A percentile compares a stretch with the other conserved stretches of the same genome.
Evolutionary conservation across 2,113 vertebrate species (phyloP).

Genomic region (Callochromis pleurospilus): DNA sequence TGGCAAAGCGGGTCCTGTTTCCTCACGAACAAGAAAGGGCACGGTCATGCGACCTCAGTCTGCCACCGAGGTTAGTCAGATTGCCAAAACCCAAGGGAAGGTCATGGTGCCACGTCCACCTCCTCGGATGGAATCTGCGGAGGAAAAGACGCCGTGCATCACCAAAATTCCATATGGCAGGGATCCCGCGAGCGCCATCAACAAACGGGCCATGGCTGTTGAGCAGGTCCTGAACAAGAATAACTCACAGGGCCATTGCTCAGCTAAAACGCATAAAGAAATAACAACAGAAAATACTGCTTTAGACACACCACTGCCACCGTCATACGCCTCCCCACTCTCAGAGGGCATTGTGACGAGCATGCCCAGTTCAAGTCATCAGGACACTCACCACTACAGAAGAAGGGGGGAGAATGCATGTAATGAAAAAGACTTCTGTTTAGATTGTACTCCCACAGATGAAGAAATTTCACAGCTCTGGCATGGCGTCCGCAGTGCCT

Average conservation of each 20-base stretch:
- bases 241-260: conserved; percentile 19
- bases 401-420: conserved; percentile 16
- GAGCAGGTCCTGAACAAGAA: conserved; percentile 40
- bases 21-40: conserved; percentile 64
- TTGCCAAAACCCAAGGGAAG: conserved; percentile 67
- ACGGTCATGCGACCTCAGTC: conserved; percentile 66
- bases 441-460: conserved; percentile 73
- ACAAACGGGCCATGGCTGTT: conserved; percentile 19
- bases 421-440: conserved; percentile 62
- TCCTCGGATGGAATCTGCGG: conserved; percentile 35
- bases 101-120: conserved; percentile 73
- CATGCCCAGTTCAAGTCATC: conserved; percentile 40
- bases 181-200: conserved; percentile 2
- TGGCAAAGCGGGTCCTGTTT: conserved; percentile 42
- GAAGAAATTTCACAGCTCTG: conserved; percentile 78
- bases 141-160: conserved; percentile 19
- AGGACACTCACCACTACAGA: conserved; percentile 13
- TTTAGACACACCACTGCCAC: conserved; percentile 36
- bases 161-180: conserved; percentile 8
- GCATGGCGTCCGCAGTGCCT: conserved; percentile 62
- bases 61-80: conserved; percentile 60
- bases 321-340: conserved; percentile 17
- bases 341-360: conserved; percentile 50
- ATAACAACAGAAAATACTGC: conserved; percentile 27
- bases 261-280: not conserved